phyloP scores from a whole-genome alignment of 2,113 vertebrate genomes.

The Chrysochloris asiatica region DNA sequence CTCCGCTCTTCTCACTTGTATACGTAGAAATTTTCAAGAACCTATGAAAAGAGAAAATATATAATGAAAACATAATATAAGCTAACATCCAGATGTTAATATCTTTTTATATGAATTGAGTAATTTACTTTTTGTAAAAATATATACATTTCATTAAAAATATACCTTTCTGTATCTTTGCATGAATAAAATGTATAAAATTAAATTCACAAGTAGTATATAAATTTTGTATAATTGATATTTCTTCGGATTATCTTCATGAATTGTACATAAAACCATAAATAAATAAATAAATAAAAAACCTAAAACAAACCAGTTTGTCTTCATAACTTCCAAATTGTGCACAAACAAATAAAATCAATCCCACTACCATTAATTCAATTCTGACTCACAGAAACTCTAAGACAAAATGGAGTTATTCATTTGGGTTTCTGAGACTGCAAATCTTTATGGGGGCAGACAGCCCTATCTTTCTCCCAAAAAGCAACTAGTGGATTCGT shows the following conservation, averaged over 20 bases:
- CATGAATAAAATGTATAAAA: neutral
- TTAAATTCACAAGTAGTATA: no score
- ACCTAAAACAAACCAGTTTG: no score
- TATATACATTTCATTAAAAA: no score
- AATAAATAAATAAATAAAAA: no score
- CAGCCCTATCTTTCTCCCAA: neutral
- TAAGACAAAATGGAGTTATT: neutral
- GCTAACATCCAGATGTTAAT: neutral
- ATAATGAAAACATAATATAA: neutral
- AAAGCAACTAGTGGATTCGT: neutral
- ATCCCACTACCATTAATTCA: neutral
- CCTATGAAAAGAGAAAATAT: neutral
- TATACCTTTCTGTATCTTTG: neutral
- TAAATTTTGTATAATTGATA: no score
- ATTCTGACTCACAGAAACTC: neutral
- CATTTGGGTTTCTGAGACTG: neutral
- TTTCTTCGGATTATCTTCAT: no score
- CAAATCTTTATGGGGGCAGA: neutral
- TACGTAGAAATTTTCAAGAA: neutral
- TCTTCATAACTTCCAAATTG: no score
- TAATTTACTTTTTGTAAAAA: neutral
- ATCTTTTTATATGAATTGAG: neutral
- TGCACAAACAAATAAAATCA: no score
- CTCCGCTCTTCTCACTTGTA: no score
- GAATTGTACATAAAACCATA: neutral